These are phyloP conservation scores for Catocala fraxini DNA, from an alignment of 2,888 invertebrate genomes.

Conservation along the genomic window DNA sequence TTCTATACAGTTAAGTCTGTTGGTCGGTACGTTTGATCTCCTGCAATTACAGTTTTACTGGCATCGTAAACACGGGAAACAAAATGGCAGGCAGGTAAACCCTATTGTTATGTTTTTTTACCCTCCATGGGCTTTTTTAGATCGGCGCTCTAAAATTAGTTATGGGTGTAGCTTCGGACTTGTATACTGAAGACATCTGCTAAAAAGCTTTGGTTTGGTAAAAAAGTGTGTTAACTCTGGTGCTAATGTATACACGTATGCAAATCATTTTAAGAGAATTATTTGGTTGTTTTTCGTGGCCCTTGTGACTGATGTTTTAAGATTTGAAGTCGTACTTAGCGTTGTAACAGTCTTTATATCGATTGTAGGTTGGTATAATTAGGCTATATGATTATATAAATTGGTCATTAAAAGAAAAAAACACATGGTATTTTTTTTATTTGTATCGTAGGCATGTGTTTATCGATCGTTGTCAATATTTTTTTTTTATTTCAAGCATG, in stretches of 20 bases:
- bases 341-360: too few species aligned
- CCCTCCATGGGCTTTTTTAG: constrained; percentile 57
- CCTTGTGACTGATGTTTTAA: background rate
- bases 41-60: constrained; percentile 83
- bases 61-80: constrained; percentile 78
- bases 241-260: constrained; percentile 5
- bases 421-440: too few species aligned
- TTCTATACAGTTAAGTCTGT: constrained; percentile 59
- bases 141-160: constrained; percentile 49
- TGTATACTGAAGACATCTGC: constrained; percentile 47
- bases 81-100: constrained; percentile 77
- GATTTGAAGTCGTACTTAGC: too few species aligned
- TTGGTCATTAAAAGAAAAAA: too few species aligned
- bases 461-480: too few species aligned
- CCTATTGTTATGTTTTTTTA: constrained; percentile 75
- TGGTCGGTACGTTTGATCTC: constrained; percentile 79
- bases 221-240: constrained; percentile 31
- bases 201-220: constrained; percentile 39
- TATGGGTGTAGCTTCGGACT: constrained; percentile 36
- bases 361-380: too few species aligned
- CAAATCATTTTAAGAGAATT: background rate
- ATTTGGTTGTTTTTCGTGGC: background rate
- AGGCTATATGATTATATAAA: too few species aligned
- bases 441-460: too few species aligned
- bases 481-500: too few species aligned